phyloP scores from a whole-genome alignment of 2,797 vertebrate species.

The Lates japonicus region DNA sequence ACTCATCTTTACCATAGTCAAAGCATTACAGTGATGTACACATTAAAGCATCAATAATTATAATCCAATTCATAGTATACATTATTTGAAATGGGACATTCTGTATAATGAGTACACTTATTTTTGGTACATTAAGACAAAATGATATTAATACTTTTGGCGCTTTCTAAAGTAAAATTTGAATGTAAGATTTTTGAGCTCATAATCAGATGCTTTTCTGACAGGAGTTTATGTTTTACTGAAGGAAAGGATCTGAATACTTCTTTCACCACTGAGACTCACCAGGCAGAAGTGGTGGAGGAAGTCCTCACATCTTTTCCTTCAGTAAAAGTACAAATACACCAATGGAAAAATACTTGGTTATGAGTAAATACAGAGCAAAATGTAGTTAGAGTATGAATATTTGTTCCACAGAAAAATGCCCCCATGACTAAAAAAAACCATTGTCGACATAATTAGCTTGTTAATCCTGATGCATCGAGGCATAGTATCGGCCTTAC shows the following conservation, averaged over 20 bases:
- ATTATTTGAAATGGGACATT: neutral
- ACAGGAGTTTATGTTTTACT: too few relatives aligned
- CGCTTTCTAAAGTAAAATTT: too few relatives aligned
- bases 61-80: neutral
- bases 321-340: neutral
- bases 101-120: neutral
- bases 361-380: neutral
- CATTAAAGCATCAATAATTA: neutral
- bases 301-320: neutral
- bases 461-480: neutral
- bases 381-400: neutral
- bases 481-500: too few relatives aligned
- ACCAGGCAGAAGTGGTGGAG: neutral
- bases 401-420: neutral
- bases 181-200: too few relatives aligned
- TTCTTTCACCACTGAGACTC: too few relatives aligned
- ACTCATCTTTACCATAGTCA: neutral
- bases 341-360: neutral
- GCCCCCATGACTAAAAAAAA: neutral
- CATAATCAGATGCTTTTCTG: too few relatives aligned
- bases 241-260: too few relatives aligned
- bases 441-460: neutral
- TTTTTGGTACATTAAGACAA: neutral
- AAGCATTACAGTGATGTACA: neutral
- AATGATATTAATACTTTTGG: neutral